A percentile compares a stretch with the other conserved stretches of the same genome.
These are phyloP conservation scores for Bungarus multicinctus DNA, from an alignment of 2,113 vertebrate species.

Conservation along the genomic window DNA sequence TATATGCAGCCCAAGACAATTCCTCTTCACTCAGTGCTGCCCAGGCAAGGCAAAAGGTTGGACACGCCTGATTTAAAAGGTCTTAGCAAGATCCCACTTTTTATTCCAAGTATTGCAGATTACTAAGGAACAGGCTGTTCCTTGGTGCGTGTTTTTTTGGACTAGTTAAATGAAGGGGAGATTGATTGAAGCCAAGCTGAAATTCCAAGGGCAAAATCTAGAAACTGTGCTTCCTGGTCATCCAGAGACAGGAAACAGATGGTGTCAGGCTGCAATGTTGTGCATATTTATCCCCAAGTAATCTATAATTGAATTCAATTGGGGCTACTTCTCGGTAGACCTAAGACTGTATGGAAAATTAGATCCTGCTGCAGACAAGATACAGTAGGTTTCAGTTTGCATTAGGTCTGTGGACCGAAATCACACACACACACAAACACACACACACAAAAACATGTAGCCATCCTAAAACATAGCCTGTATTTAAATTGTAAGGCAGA, in stretches of 20 bases:
- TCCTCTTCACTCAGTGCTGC: background rate
- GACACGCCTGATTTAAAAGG: background rate
- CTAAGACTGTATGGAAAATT: background rate
- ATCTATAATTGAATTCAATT: background rate
- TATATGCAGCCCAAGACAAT: no score
- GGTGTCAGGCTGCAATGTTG: background rate
- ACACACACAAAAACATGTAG: background rate
- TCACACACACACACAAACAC: no score
- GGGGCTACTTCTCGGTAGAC: background rate
- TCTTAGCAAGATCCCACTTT: background rate
- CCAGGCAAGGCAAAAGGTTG: background rate
- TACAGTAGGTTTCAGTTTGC: background rate
- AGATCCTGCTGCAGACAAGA: background rate
- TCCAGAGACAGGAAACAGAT: background rate
- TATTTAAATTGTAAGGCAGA: background rate
- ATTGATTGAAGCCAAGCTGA: background rate
- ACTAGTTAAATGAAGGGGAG: background rate
- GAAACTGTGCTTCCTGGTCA: background rate
- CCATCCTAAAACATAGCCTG: background rate
- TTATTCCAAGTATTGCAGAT: background rate
- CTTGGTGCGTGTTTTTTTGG: background rate
- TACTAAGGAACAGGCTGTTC: background rate
- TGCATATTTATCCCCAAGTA: background rate
- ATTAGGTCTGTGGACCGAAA: background rate
- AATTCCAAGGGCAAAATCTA: background rate